These are phyloP conservation scores for Diabrotica undecimpunctata DNA, from an alignment of 1,140 invertebrate genomes.

Conservation along the genomic window DNA sequence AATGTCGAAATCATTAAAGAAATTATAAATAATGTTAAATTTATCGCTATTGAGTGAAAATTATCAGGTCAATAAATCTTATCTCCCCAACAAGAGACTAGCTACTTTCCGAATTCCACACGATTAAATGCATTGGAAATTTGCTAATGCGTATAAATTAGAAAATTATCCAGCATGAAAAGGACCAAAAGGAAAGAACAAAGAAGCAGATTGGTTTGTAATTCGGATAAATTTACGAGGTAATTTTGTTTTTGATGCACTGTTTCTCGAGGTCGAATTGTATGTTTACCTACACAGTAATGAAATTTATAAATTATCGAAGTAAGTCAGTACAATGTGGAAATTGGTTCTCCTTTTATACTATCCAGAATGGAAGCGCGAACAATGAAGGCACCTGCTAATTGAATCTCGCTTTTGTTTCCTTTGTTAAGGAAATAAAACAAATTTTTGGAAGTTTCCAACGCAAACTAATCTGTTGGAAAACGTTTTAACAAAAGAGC, in stretches of 20 bases:
- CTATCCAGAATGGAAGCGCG: conserved; percentile 6
- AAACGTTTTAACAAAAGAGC: not conserved
- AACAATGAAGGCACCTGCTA: conserved; percentile 10
- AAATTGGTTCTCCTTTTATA: conserved; percentile 14
- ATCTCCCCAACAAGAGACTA: not conserved
- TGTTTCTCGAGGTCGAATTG: conserved; percentile 16
- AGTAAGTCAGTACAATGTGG: conserved; percentile 12
- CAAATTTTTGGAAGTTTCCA: not conserved
- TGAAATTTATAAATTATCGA: conserved; percentile 17
- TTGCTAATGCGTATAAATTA: conserved; percentile 22
- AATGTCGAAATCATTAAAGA: no score
- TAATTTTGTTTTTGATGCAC: conserved; percentile 16
- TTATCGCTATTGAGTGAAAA: no score
- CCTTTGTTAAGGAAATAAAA: conserved; percentile 5
- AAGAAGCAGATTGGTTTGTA: conserved; percentile 17
- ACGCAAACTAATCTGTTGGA: not conserved
- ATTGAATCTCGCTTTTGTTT: conserved; percentile 12
- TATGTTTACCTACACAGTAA: conserved; percentile 17
- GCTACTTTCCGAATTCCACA: conserved; percentile 3
- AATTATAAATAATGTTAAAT: no score
- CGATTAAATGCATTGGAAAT: conserved; percentile 16
- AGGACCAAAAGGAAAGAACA: conserved; percentile 14
- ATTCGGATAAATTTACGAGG: conserved; percentile 17
- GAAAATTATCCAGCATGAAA: conserved; percentile 16
- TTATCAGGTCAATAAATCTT: no score